Evolutionary conservation across 2,113 vertebrate species (phyloP).

Genomic region (Ammospiza caudacuta): DNA sequence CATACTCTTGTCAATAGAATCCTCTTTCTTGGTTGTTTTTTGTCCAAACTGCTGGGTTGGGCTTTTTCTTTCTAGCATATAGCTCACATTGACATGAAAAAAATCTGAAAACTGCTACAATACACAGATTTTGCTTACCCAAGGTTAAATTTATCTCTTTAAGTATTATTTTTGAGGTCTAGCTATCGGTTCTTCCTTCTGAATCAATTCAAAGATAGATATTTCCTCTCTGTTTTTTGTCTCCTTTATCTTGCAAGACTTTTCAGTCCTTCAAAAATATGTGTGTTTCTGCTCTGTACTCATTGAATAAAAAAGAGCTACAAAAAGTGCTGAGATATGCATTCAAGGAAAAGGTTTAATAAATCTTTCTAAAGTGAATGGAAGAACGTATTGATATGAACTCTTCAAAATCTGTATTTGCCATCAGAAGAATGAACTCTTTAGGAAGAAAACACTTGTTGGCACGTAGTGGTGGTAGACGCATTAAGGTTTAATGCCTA

Average conservation of each 20-base stretch:
- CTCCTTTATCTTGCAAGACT: neutral
- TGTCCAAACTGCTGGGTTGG: neutral
- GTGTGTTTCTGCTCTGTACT: neutral
- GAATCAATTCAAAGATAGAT: neutral
- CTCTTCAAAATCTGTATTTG: neutral
- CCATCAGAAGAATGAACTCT: neutral
- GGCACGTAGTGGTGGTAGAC: neutral
- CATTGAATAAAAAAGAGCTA: neutral
- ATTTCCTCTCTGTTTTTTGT: neutral
- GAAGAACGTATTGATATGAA: neutral
- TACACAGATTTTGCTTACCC: neutral
- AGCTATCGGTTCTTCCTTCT: neutral
- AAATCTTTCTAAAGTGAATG: neutral
- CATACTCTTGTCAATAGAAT: neutral
- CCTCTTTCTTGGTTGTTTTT: neutral
- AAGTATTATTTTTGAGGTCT: neutral
- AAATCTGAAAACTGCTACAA: neutral
- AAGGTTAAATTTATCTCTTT: neutral
- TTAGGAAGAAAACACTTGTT: neutral
- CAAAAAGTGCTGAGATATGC: neutral
- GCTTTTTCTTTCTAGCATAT: neutral
- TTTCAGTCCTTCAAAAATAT: neutral
- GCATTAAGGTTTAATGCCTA: neutral
- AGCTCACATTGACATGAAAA: neutral
- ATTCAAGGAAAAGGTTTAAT: neutral